Percentiles rank a stretch among this genome's conserved stretches.
These are phyloP conservation scores for Actinemys pallida DNA, from an alignment of 2,113 vertebrate species.

Conservation along the genomic window DNA sequence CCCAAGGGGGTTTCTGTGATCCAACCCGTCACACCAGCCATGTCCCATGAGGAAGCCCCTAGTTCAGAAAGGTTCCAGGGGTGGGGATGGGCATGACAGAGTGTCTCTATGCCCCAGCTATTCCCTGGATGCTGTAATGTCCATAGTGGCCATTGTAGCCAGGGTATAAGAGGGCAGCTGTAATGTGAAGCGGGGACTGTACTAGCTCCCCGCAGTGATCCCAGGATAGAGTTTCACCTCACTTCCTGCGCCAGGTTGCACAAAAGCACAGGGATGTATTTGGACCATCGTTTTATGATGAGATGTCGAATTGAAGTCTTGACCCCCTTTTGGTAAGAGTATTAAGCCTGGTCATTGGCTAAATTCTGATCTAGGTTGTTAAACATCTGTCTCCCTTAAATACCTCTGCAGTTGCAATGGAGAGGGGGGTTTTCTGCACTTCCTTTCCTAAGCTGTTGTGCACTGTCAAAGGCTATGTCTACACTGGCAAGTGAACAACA, in stretches of 20 bases:
- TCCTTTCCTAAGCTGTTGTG: neutral
- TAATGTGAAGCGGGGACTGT: neutral
- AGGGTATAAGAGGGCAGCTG: neutral
- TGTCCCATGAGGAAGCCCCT: neutral
- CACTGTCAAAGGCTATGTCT: neutral
- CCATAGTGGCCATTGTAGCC: neutral
- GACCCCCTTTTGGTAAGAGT: neutral
- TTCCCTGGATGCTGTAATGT: neutral
- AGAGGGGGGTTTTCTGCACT: accelerated
- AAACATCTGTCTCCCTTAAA: neutral
- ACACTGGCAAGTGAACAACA: too few species aligned
- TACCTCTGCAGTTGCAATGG: neutral
- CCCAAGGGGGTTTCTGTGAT: too few species aligned
- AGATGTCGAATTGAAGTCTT: neutral
- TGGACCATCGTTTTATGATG: neutral
- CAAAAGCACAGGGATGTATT: neutral
- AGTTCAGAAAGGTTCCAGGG: constrained; percentile 9
- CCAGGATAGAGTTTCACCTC: neutral
- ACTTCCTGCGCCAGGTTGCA: neutral
- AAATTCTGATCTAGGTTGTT: constrained; percentile 18
- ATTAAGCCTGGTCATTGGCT: constrained; percentile 22
- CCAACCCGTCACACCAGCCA: neutral
- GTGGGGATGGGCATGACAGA: neutral
- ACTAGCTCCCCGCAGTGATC: neutral
- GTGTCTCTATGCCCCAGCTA: neutral